These are phyloP conservation scores for Momotus momota DNA, from an alignment of 2,797 vertebrate genomes.

Conservation along the genomic window DNA sequence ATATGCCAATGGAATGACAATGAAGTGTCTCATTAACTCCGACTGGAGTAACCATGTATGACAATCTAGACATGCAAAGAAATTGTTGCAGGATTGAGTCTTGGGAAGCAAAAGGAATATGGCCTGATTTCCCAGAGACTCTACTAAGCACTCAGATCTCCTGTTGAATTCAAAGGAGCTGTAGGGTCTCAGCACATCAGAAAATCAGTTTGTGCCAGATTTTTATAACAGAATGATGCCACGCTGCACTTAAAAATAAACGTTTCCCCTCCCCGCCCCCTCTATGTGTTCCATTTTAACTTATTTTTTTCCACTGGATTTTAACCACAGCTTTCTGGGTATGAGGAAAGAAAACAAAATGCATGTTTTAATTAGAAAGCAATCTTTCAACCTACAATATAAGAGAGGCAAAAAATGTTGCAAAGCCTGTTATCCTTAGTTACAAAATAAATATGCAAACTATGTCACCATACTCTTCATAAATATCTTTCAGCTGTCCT, in stretches of 20 bases:
- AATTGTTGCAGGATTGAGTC: neutral
- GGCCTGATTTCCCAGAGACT: slow-evolving; percentile 28
- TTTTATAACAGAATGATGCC: slow-evolving; percentile 70
- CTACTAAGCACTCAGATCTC: neutral
- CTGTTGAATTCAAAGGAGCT: slow-evolving; percentile 57
- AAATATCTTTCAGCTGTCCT: slow-evolving; percentile 35
- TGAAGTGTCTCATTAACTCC: neutral
- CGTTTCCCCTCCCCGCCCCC: neutral
- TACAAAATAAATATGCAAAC: slow-evolving; percentile 11
- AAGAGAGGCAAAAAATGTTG: neutral
- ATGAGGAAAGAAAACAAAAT: neutral
- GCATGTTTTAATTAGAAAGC: slow-evolving; percentile 4
- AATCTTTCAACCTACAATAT: slow-evolving; percentile 25
- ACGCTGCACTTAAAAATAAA: slow-evolving; percentile 62
- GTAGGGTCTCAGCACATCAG: slow-evolving; percentile 23
- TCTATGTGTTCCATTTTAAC: slow-evolving; percentile 49
- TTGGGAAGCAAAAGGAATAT: neutral
- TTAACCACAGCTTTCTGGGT: neutral
- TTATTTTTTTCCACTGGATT: neutral
- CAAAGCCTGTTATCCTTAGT: slow-evolving; percentile 9
- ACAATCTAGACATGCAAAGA: neutral
- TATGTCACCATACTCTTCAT: neutral
- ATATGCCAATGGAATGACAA: fast-evolving
- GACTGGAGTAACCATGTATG: neutral
- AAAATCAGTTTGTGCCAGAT: slow-evolving; percentile 50